Base-by-base conservation (phyloP, 2,888 invertebrate genomes). In the Drosophila lutescens region DNA sequence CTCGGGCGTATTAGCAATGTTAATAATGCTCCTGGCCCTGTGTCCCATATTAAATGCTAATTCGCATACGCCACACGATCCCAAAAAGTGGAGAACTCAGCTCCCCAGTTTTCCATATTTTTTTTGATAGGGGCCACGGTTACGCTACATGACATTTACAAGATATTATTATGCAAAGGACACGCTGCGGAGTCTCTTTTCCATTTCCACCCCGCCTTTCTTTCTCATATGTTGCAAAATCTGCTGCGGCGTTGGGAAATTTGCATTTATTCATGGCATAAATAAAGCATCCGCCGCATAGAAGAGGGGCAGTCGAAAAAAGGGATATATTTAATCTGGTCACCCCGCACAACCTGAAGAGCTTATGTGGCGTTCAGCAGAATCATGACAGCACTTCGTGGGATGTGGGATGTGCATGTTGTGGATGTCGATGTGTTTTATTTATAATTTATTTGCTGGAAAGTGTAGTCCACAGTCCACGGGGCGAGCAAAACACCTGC, bases 81-180 rank as follows among this genome's bases (percentile, higher is more conserved):
- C 69, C 55, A 46, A 32, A 46, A 32, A 47, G 6, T 46, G 47
- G 46, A 15, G 10, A 26, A 15, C 40, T 34, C 13, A 7, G 15
- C 30, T 20, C 12, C 13, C 20, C 34, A 12, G 12, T 12, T 34
- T 34, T 12, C 5, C 9, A 17, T 50, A 20, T 20, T 20, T 20
- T 34, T 23, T 60, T 17, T 51, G 56, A 61, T 44, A 56, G 41
- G 20, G 51, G 38, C 55, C 50, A 55, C 59, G 60, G 63, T 49
- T 66, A 76, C 60, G 70, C 78, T 80, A 78, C 86, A 83, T 78
- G 83, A 78, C 83, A 80, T 80, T 73, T 84, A 83, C 83, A 83
- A 85, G 86, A 74, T 83, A 83, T 83, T 83, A 83, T 83, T 83
- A 83, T 83, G 83, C 83, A 83, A 83, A 83, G 83, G 86, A 83